Conservation (phyloP, 2,113 vertebrate genomes). For the Glaucomys volans region DNA sequence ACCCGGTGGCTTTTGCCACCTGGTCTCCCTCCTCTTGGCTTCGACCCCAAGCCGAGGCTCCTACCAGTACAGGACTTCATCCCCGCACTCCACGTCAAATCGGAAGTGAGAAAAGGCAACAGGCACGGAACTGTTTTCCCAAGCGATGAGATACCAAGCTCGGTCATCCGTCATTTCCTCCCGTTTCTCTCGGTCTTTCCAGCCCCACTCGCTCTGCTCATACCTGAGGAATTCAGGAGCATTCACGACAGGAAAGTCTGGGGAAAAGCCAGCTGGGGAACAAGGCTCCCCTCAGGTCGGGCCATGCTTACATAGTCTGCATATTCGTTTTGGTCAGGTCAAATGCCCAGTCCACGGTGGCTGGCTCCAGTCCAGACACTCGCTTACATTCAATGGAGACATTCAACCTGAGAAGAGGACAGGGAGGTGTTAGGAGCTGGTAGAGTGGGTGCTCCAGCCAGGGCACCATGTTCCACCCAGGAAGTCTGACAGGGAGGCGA, state of each 20-base stretch:
- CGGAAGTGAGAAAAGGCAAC: conserved; percentile 96
- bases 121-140: conserved; percentile 88
- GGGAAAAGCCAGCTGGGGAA: not conserved
- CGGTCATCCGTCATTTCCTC: conserved; percentile 96
- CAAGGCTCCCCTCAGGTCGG: rapidly evolving
- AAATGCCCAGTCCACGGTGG: conserved; percentile 96
- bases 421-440: rapidly evolving
- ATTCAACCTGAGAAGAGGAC: conserved; percentile 88
- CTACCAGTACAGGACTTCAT: conserved; percentile 97
- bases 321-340: conserved; percentile 97
- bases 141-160: conserved; percentile 95
- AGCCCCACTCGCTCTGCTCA: conserved; percentile 96
- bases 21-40: not conserved
- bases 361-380: conserved; percentile 90
- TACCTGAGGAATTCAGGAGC: conserved; percentile 86
- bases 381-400: conserved; percentile 95
- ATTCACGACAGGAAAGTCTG: not conserved
- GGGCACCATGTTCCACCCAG: not conserved
- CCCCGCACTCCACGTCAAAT: conserved; percentile 95
- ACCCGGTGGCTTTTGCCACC: not conserved
- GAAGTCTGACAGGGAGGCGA: rapidly evolving
- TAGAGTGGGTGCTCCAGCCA: rapidly evolving
- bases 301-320: conserved; percentile 93
- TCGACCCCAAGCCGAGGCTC: not conserved
- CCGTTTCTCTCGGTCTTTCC: conserved; percentile 95